These are phyloP conservation scores for Sebastes oblongus DNA, from an alignment of 2,797 vertebrate genomes.

Conservation along the genomic window DNA sequence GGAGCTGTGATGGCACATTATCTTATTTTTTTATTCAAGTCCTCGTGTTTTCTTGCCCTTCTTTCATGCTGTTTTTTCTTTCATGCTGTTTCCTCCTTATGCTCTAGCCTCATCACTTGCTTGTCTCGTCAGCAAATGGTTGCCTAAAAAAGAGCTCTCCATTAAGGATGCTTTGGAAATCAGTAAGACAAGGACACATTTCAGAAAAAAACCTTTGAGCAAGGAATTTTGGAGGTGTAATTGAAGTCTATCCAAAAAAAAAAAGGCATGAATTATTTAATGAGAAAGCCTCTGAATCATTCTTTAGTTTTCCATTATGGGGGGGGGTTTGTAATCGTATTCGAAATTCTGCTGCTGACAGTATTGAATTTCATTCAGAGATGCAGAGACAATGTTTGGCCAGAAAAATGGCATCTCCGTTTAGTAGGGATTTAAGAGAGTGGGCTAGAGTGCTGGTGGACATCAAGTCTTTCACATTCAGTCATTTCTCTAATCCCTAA, in stretches of 20 bases:
- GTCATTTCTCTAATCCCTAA: background rate
- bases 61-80: background rate
- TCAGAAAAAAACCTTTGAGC: conserved; percentile 10
- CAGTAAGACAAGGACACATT: background rate
- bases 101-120: conserved; percentile 13
- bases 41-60: background rate
- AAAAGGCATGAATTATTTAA: background rate
- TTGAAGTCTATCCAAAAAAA: background rate
- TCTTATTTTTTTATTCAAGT: background rate
- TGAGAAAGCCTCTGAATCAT: background rate
- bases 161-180: background rate
- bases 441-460: background rate
- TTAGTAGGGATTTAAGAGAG: background rate
- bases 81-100: background rate
- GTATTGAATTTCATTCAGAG: background rate
- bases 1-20: background rate
- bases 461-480: background rate
- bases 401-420: background rate
- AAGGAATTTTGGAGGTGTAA: background rate
- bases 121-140: conserved; percentile 24
- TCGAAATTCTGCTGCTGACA: conserved; percentile 2
- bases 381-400: background rate
- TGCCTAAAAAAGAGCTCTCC: conserved; percentile 51
- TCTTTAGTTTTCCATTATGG: background rate
- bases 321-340: background rate